Evolutionary conservation across 2,797 vertebrate genomes (phyloP), one percentile per base, ranked within the genome.

Genomic region (Ispidina picta): DNA sequence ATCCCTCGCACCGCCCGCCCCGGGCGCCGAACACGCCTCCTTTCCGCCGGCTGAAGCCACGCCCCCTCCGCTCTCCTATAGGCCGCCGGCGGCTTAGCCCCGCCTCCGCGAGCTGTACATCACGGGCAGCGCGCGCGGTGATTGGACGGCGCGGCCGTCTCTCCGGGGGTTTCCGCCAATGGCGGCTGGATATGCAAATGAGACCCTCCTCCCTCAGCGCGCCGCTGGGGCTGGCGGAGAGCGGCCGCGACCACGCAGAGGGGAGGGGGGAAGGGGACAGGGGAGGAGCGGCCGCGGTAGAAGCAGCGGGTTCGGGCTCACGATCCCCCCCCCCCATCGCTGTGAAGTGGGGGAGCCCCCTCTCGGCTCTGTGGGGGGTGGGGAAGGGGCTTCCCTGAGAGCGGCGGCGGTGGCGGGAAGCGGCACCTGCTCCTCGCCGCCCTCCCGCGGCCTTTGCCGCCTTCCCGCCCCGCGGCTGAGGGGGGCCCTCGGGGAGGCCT

Each of bases 101-200:
- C 81, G 6, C 89, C 77, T 5, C 1, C 0, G 2, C 13, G 4
- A 0, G 18, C 1, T 0, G 0, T 0, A 8, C 83, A 73, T 83
- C 83, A 58, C 15, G 12, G 10, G 10, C 5, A 26, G 6, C 19
- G 10, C 28, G 7, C 0, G 9, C 1, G 2, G 1, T 8, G 55
- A 89, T 69, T 94, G 90, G 94, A 0, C 25, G 0, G 4, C 0
- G 12, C 2, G 19, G 10, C 8, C 11, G 28, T 29, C 31, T 15
- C 12, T 31, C 55, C 2, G 71, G 0, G 2, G 11, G 6, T 26
- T 22, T n/a, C 15, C 88, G 10, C 79, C 49, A 75, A 15, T 28
- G 37, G 37, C 12, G 37, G 37, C 37, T 37, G 63, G 70, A 62
- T 93, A 88, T 89, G 84, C 54, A 88, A 84, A 84, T 81, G 0